Evolutionary conservation across 1,140 invertebrate species (phyloP), one percentile per base, ranked within the genome.

Genomic region (Tyrophagus putrescentiae): DNA sequence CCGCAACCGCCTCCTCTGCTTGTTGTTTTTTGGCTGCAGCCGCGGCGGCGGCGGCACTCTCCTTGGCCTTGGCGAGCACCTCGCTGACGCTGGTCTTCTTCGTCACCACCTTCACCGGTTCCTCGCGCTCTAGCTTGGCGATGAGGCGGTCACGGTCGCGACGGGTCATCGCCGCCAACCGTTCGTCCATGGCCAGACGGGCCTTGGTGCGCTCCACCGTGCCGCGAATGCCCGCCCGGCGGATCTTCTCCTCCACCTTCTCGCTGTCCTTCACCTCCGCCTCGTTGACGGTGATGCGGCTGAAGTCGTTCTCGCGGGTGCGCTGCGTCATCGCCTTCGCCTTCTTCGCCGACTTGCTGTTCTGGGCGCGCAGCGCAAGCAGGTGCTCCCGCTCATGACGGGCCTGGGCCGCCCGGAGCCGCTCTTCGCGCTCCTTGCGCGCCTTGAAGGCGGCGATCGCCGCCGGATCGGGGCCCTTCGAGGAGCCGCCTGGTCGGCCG

Each of bases 261-360:
- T 61, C 59, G 11, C 64, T 61, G 31, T 44, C 33, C 32, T 39
- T 34, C n/a, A 76, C 75, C 73, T 66, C 59, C 42, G 78, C 77
- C 31, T 81, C 72, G 0, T 83, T 85, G 31, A 85, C 77, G 41
- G 82, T 81, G 53, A 84, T 86, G 65, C 84, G 81, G 31, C 82
- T 77, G 69, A 78, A 78, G 68, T 87, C 82, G 57, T 84, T 74
- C 53, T 85, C 84, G 74, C 91, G 91, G 25, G 85, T 89, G 2
- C 86, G 74, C 69, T 81, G 80, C 62, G 83, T 74, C 74, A 84
- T 83, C 57, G 79, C 77, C 66, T 77, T 78, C 0, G 80, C 76
- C 27, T 78, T 64, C 62, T 74, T 72, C 33, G 74, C 74, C 16
- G 77, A 75, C 66, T 80, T 80, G 61, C 73, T 74, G 69, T 80